Percentiles rank a stretch among this genome's conserved stretches.
Conservation (phyloP, 2,797 vertebrate genomes). For the Atherinosoma microstoma region DNA sequence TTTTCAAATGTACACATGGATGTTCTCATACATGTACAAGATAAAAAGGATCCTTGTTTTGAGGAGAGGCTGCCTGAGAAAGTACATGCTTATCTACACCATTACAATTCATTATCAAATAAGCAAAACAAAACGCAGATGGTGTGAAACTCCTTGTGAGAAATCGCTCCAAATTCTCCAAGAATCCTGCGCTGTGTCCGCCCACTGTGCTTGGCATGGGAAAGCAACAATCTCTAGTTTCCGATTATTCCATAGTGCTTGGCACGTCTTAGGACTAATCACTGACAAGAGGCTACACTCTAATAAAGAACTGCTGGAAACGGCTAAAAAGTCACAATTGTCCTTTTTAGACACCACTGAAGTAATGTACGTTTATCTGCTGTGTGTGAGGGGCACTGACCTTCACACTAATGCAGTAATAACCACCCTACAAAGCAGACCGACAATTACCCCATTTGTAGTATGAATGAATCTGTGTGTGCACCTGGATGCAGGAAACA, state of each 20-base stretch:
- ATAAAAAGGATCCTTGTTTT: not conserved
- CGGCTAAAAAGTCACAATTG: not conserved
- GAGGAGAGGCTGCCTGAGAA: not conserved
- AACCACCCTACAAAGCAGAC: not conserved
- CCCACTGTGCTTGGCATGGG: conserved; percentile 13
- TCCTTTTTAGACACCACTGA: not conserved
- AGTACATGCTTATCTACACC: not conserved
- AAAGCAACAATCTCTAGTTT: conserved; percentile 2
- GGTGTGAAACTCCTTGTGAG: conserved; percentile 13
- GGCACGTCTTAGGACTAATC: conserved; percentile 5
- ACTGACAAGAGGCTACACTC: not conserved
- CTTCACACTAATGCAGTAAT: conserved; percentile 4
- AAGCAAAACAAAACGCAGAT: conserved; percentile 15
- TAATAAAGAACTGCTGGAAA: conserved; percentile 1
- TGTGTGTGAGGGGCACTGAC: not conserved
- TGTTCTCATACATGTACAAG: not conserved
- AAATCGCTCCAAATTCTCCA: conserved; percentile 21
- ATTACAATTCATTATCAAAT: conserved; percentile 22
- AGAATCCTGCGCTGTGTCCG: not conserved
- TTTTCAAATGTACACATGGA: not conserved
- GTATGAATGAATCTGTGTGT: not conserved
- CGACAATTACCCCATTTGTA: not conserved
- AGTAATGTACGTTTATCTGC: not conserved
- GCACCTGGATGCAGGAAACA: not conserved
- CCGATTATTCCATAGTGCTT: not conserved